Evolutionary conservation across 30 jellyfish, hydroid and myxozoan species (phyloP), one percentile per base, ranked within the genome.

Genomic region (Turritopsis dohrnii): DNA sequence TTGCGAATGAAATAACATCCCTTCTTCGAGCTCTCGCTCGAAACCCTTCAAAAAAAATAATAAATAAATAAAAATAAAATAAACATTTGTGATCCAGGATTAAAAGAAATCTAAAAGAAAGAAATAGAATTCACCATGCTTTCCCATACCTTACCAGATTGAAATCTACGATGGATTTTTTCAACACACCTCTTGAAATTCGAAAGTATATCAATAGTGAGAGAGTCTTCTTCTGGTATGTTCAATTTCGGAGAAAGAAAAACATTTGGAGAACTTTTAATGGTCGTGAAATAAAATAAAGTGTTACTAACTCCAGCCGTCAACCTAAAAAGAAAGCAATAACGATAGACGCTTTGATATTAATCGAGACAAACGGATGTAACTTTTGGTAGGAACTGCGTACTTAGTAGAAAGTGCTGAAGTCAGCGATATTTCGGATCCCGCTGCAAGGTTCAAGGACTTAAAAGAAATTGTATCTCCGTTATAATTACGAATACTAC

Each of bases 281-380:
- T 82, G 52, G 83, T 80, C 21, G 96, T 72, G 83, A 77, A 89
- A 87, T 88, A 86, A 83, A 94, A 93, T 71, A 93, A 80, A 0
- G 94, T 80, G 72, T 94, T 94, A 29, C 74, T 81, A 16, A 77
- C 69, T 29, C 96, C 97, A 18, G 90, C 87, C 16, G 99, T 85
- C 71, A 94, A 71, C 75, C 98, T 93, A 72, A 41, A 52, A 81
- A 18, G 73, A 75, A 85, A 28, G 8, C 8, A 41, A 5, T 3
- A 3, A 3, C 9, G 9, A 41, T 41, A 13, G 60, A 41, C 13
- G 60, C 9, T 41, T 41, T 41, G 13, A 41, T 41, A 41, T 41
- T 41, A 41, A 41, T 41, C 60, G 0, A 0, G 83, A 74, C 83
- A 74, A 29, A 26, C 28, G 24, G 0, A 19, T 1, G 18, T 0